Percentiles rank a stretch among this genome's conserved stretches.
These are phyloP conservation scores for Pemphredon lugubris DNA, from an alignment of 2,888 invertebrate genomes.

Conservation along the genomic window DNA sequence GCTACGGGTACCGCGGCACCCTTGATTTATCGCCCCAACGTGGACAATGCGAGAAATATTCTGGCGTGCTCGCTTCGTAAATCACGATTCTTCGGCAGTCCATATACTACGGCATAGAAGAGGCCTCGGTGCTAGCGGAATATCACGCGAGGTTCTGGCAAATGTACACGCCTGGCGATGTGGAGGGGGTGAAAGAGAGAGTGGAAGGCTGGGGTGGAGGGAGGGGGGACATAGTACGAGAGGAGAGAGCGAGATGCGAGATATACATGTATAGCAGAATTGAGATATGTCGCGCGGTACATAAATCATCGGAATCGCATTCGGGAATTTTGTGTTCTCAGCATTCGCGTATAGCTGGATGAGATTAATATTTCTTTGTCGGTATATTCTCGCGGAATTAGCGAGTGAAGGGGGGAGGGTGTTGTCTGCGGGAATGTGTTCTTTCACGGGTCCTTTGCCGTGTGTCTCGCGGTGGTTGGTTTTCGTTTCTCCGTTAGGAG, in stretches of 20 bases:
- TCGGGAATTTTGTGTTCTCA: constrained; percentile 38
- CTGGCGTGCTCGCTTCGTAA: constrained; percentile 74
- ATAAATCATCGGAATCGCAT: constrained; percentile 43
- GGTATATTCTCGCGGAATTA: too few relatives aligned
- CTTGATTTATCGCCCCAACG: constrained; percentile 76
- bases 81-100: constrained; percentile 73
- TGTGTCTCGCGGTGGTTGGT: too few relatives aligned
- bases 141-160: constrained; percentile 63
- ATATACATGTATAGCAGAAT: constrained; percentile 38
- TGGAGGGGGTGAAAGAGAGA: background rate
- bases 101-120: constrained; percentile 53
- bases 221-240: constrained; percentile 7
- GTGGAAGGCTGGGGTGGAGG: constrained; percentile 19
- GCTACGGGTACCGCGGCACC: constrained; percentile 51
- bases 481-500: too few relatives aligned
- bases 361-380: background rate
- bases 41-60: constrained; percentile 79
- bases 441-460: too few relatives aligned
- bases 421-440: too few relatives aligned
- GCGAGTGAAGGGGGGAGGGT: too few relatives aligned
- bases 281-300: constrained; percentile 33
- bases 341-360: background rate
- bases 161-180: constrained; percentile 42
- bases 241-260: background rate
- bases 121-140: constrained; percentile 53